Conservation (phyloP, 2,113 vertebrate genomes). For the Spea multiplicata region DNA sequence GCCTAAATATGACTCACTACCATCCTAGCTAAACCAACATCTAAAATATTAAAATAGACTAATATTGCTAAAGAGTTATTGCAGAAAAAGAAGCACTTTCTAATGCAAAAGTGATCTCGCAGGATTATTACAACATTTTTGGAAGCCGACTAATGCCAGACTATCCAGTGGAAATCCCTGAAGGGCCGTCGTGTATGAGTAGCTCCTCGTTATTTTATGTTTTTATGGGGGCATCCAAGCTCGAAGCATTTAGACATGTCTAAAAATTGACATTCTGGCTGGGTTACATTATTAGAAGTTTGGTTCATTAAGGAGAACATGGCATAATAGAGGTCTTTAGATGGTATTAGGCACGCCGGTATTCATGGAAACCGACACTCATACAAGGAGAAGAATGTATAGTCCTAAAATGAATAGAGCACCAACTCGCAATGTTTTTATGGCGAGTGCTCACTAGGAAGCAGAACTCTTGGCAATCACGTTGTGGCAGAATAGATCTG, state of each 20-base stretch:
- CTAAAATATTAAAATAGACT: slow-evolving; percentile 14
- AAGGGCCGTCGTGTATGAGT: slow-evolving; percentile 1
- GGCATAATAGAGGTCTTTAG: too few relatives aligned
- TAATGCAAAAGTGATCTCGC: slow-evolving; percentile 25
- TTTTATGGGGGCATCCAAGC: slow-evolving; percentile 33
- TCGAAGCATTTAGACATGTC: not conserved
- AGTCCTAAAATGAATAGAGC: too few relatives aligned
- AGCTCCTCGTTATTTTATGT: slow-evolving; percentile 3
- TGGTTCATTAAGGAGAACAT: too few relatives aligned
- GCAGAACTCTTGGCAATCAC: too few relatives aligned
- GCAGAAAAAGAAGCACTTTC: slow-evolving; percentile 12
- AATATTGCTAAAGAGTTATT: slow-evolving; percentile 16
- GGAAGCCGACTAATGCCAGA: slow-evolving; percentile 11
- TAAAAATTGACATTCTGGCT: not conserved
- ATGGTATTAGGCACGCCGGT: too few relatives aligned
- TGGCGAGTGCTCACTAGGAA: too few relatives aligned
- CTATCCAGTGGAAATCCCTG: slow-evolving; percentile 30
- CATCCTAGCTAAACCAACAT: slow-evolving; percentile 19
- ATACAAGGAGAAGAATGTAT: too few relatives aligned
- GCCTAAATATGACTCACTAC: slow-evolving; percentile 34
- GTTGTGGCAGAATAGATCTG: too few relatives aligned
- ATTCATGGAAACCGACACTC: too few relatives aligned
- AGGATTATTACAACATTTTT: slow-evolving; percentile 38
- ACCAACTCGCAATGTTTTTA: too few relatives aligned
- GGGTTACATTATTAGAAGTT: not conserved